These are phyloP conservation scores for Catostomus latipinnis DNA, from an alignment of 2,797 vertebrate species.

Conservation along the genomic window DNA sequence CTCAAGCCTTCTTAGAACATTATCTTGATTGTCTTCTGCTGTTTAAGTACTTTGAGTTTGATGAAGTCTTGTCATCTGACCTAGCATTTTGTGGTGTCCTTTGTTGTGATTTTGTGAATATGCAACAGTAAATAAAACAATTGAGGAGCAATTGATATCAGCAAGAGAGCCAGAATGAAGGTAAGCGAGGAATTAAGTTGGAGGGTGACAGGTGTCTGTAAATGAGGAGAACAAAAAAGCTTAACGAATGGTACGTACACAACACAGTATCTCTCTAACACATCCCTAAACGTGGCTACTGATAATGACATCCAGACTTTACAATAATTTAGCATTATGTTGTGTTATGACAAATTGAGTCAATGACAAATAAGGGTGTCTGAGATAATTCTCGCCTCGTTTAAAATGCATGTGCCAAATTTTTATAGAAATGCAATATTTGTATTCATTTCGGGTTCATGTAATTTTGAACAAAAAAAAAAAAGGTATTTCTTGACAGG, in stretches of 20 bases:
- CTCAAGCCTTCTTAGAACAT: constrained; percentile 45
- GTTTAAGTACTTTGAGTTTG: constrained; percentile 3
- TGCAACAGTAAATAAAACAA: neutral
- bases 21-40: constrained; percentile 32
- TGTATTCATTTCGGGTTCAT: no score
- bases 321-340: neutral
- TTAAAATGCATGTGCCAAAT: no score
- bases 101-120: constrained; percentile 12
- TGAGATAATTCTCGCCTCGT: no score
- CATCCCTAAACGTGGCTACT: constrained; percentile 8
- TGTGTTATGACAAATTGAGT: no score
- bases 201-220: neutral
- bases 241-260: constrained; percentile 21
- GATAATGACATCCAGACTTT: constrained; percentile 5
- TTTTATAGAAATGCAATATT: no score
- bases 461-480: no score
- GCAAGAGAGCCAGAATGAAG: constrained; percentile 1
- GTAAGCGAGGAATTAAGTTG: neutral
- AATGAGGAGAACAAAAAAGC: neutral
- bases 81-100: neutral
- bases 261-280: neutral
- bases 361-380: no score
- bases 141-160: neutral
- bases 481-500: no score
- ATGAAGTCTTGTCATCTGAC: neutral